phyloP scores from a whole-genome alignment of 2,797 vertebrate species.

The Botia kubotai region DNA sequence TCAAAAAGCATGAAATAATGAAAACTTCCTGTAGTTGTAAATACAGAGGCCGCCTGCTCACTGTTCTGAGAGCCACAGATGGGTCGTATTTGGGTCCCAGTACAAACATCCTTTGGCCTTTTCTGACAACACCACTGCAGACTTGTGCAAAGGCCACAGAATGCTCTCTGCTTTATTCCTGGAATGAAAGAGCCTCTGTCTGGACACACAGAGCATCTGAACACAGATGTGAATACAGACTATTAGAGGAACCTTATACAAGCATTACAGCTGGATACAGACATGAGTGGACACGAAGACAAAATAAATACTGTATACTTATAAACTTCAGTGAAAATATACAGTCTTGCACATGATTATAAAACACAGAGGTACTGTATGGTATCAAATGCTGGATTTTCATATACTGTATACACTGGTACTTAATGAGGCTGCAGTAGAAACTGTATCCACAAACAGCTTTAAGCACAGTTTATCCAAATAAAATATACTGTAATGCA shows the following conservation, averaged over 20 bases:
- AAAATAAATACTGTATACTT: neutral
- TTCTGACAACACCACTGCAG: slow-evolving; percentile 86
- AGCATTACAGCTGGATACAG: neutral
- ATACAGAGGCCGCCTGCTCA: slow-evolving; percentile 66
- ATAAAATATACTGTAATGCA: too few species aligned
- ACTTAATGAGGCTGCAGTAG: too few species aligned
- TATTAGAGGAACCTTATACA: too few species aligned
- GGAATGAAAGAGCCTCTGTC: slow-evolving; percentile 64
- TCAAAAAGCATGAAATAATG: neutral
- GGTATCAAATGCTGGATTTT: too few species aligned
- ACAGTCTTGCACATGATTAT: too few species aligned
- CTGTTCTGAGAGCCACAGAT: slow-evolving; percentile 80
- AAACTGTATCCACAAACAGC: too few species aligned
- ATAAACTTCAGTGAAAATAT: too few species aligned
- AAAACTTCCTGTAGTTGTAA: neutral
- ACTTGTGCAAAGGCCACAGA: slow-evolving; percentile 94
- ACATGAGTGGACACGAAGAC: neutral
- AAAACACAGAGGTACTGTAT: too few species aligned
- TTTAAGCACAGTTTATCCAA: too few species aligned
- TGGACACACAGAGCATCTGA: slow-evolving; percentile 62
- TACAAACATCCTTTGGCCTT: slow-evolving; percentile 87
- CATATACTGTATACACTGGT: too few species aligned
- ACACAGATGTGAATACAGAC: slow-evolving; percentile 64
- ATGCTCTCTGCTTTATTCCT: slow-evolving; percentile 79
- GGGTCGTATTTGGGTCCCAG: slow-evolving; percentile 96